Conservation (phyloP, 2,113 vertebrate species). For the Pachyramphus minor region DNA sequence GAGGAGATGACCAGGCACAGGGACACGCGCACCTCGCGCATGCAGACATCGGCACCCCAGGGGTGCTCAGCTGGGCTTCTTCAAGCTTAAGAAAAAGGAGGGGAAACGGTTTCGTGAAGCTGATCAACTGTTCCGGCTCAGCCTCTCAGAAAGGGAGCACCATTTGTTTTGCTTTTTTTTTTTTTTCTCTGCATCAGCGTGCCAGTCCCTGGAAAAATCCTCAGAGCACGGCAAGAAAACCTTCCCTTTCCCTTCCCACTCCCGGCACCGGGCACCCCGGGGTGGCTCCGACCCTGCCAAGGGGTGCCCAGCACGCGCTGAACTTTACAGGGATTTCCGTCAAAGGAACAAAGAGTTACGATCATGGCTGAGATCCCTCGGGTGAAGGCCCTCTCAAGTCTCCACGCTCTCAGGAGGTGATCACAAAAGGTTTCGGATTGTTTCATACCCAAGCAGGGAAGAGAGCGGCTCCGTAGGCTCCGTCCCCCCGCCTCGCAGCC, state of each 20-base stretch:
- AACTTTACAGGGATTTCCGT: slow-evolving; percentile 54
- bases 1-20: slow-evolving; percentile 65
- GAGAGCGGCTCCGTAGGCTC: slow-evolving; percentile 20
- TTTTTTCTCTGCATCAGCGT: neutral
- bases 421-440: slow-evolving; percentile 63
- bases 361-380: slow-evolving; percentile 61
- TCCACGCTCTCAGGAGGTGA: slow-evolving; percentile 69
- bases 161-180: slow-evolving; percentile 18
- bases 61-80: neutral
- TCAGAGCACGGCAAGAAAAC: neutral
- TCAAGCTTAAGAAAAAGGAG: slow-evolving; percentile 40
- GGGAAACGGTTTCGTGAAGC: neutral
- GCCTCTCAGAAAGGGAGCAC: slow-evolving; percentile 50
- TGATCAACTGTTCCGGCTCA: slow-evolving; percentile 29
- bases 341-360: slow-evolving; percentile 32
- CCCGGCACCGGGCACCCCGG: slow-evolving; percentile 21
- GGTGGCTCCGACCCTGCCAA: neutral
- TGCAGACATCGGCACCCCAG: slow-evolving; percentile 54
- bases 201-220: slow-evolving; percentile 47
- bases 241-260: slow-evolving; percentile 18
- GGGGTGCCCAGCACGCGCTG: neutral
- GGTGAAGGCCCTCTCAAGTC: slow-evolving; percentile 46
- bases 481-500: slow-evolving; percentile 47
- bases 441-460: slow-evolving; percentile 75
- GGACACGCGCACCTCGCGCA: slow-evolving; percentile 68